A percentile compares a stretch with the other conserved stretches of the same genome.
These are phyloP conservation scores for Leptatherina wallacei DNA, from an alignment of 2,797 vertebrate species.

Conservation along the genomic window DNA sequence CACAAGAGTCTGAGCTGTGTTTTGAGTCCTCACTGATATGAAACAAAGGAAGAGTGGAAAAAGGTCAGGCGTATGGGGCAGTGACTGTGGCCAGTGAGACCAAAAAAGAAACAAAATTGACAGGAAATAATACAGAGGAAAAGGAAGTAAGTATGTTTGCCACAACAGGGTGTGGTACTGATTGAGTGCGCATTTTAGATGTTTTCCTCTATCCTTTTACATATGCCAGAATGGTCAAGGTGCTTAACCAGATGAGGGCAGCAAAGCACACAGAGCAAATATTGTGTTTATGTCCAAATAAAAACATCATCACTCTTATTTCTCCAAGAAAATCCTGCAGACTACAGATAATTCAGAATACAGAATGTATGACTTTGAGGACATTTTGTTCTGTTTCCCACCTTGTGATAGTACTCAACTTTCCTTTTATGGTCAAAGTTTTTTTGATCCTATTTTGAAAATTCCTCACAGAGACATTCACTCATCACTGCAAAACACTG, in stretches of 20 bases:
- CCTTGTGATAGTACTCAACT: slow-evolving; percentile 35
- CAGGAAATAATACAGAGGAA: slow-evolving; percentile 57
- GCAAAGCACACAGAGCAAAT: slow-evolving; percentile 43
- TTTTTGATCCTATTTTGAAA: slow-evolving; percentile 44
- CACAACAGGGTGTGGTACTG: slow-evolving; percentile 31
- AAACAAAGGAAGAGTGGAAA: slow-evolving; percentile 56
- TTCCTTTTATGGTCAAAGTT: slow-evolving; percentile 60
- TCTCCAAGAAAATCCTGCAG: slow-evolving; percentile 18
- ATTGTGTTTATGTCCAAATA: slow-evolving; percentile 11
- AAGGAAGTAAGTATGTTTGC: slow-evolving; percentile 65
- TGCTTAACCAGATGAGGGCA: slow-evolving; percentile 67
- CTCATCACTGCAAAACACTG: slow-evolving; percentile 46
- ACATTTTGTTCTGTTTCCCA: slow-evolving; percentile 59
- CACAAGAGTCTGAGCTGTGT: slow-evolving; percentile 16
- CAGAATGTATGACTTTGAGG: slow-evolving; percentile 18
- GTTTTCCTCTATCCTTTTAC: slow-evolving; percentile 24
- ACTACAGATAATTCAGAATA: slow-evolving; percentile 11
- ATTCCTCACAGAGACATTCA: slow-evolving; percentile 57
- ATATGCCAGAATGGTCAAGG: not conserved
- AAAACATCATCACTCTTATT: not conserved
- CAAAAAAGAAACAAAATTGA: slow-evolving; percentile 48
- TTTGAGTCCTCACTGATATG: slow-evolving; percentile 33
- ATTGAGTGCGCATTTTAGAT: slow-evolving; percentile 11
- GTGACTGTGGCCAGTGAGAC: slow-evolving; percentile 38
- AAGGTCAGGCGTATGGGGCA: slow-evolving; percentile 11